These are phyloP conservation scores for Aspidiotus destructor DNA, from an alignment of 2,888 invertebrate genomes.

Conservation along the genomic window DNA sequence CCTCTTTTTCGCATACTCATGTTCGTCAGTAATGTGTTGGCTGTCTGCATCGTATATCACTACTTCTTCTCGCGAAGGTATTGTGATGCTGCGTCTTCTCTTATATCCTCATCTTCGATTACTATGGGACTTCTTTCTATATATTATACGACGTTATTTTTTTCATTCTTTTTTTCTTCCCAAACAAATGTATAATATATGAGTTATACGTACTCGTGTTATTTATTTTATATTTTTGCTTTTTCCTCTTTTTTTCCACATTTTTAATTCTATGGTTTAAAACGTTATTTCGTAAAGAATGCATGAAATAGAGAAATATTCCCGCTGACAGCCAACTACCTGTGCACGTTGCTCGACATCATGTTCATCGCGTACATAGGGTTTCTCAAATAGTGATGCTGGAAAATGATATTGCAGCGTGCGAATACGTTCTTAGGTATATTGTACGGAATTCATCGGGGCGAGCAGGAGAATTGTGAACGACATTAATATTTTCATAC, in stretches of 20 bases:
- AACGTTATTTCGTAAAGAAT: conserved; percentile 29
- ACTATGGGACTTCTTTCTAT: neutral
- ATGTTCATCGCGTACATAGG: conserved; percentile 11
- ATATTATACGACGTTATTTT: neutral
- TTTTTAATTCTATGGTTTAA: conserved; percentile 31
- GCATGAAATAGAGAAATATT: conserved; percentile 35
- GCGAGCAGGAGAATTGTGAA: too few relatives aligned
- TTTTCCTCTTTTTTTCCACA: conserved; percentile 20
- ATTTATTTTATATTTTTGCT: conserved; percentile 30
- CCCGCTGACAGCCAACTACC: conserved; percentile 34
- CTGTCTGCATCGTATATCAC: neutral
- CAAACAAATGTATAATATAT: too few relatives aligned
- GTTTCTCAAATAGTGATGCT: conserved; percentile 17
- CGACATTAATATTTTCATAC: too few relatives aligned
- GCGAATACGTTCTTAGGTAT: too few relatives aligned
- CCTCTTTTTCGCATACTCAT: neutral
- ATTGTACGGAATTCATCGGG: too few relatives aligned
- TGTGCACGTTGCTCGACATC: conserved; percentile 24
- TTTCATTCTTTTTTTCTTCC: neutral
- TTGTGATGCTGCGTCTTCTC: neutral
- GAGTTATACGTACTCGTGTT: neutral
- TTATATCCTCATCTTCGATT: neutral
- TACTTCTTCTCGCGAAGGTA: neutral
- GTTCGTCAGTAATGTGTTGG: neutral
- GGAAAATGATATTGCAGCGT: too few relatives aligned